phyloP scores from a whole-genome alignment of 2,113 vertebrate genomes.

The Nesospiza acunhae region DNA sequence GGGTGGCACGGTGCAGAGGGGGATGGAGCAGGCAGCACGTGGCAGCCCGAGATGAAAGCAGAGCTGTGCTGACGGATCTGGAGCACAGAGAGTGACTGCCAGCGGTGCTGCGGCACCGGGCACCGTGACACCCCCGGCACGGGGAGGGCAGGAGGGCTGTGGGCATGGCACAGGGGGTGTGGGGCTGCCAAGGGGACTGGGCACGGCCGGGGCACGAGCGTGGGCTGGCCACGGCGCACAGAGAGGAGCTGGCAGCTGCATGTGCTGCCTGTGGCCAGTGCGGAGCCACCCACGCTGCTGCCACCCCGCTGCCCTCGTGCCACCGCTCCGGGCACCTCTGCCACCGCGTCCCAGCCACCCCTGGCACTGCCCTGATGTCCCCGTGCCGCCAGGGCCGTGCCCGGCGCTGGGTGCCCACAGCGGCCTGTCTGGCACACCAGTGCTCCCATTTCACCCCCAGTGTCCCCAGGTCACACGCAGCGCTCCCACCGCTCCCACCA shows the following conservation, averaged over 20 bases:
- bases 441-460: neutral
- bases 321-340: rapidly evolving
- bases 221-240: neutral
- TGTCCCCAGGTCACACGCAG: neutral
- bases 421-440: neutral
- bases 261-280: rapidly evolving
- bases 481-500: too few species aligned
- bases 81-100: neutral
- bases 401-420: neutral
- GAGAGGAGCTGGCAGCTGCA: neutral
- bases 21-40: neutral
- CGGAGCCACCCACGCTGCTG: neutral
- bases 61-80: neutral
- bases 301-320: neutral
- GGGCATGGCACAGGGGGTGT: rapidly evolving
- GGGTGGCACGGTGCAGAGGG: rapidly evolving
- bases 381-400: neutral
- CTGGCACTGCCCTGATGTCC: neutral
- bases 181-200: neutral
- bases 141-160: neutral
- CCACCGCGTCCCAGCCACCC: too few species aligned
- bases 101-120: neutral
- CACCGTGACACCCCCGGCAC: neutral
- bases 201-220: neutral
- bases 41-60: neutral